phyloP scores from a whole-genome alignment of 2,113 vertebrate genomes.

The Craseonycteris thonglongyai region DNA sequence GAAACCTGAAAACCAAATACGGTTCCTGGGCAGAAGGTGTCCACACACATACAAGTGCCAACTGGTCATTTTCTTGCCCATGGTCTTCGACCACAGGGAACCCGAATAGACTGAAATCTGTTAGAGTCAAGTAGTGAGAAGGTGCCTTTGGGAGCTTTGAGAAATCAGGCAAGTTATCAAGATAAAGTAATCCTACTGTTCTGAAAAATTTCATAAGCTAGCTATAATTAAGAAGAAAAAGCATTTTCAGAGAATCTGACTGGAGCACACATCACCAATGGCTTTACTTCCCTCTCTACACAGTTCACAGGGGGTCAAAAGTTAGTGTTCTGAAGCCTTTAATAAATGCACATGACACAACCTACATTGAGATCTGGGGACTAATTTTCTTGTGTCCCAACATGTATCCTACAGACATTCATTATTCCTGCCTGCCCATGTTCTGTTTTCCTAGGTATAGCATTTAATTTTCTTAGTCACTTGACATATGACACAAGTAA shows the following conservation, averaged over 20 bases:
- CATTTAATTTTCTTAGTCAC: conserved; percentile 29
- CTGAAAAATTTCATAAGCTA: neutral
- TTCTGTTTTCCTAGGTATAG: neutral
- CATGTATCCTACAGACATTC: neutral
- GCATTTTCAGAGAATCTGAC: neutral
- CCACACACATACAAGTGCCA: neutral
- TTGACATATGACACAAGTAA: neutral
- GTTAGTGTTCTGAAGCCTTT: neutral
- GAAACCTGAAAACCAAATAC: neutral
- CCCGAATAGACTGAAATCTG: neutral
- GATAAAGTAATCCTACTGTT: neutral
- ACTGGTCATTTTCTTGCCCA: neutral
- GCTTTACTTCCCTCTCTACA: neutral
- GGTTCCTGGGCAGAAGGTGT: neutral
- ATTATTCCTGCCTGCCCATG: neutral
- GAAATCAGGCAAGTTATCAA: neutral
- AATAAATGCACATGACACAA: neutral
- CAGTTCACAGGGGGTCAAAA: neutral
- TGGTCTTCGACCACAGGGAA: neutral
- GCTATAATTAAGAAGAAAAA: neutral
- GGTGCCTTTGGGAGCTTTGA: neutral
- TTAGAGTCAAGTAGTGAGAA: neutral
- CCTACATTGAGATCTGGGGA: neutral
- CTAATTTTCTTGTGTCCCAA: neutral
- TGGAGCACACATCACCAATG: neutral